These are phyloP conservation scores for Dipodomys spectabilis DNA, from an alignment of 2,113 vertebrate genomes.

Conservation along the genomic window DNA sequence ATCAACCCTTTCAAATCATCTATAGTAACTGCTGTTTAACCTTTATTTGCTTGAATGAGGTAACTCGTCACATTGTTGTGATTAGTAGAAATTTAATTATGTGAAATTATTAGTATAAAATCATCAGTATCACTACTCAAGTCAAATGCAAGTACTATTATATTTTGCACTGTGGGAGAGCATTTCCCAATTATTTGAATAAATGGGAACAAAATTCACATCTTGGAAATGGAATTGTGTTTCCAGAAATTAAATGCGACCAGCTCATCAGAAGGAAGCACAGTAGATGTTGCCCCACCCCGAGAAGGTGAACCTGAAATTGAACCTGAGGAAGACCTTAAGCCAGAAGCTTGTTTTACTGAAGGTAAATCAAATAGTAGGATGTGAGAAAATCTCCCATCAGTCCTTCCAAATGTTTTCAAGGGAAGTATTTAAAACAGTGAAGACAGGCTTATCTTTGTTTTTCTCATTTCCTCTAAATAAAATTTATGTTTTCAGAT, in stretches of 20 bases:
- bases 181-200: slow-evolving; percentile 54
- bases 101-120: slow-evolving; percentile 53
- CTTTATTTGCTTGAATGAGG: slow-evolving; percentile 26
- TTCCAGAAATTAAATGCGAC: slow-evolving; percentile 90
- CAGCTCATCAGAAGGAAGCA: slow-evolving; percentile 98
- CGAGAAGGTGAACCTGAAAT: slow-evolving; percentile 91
- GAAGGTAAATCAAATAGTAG: slow-evolving; percentile 87
- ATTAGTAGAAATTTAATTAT: slow-evolving; percentile 3
- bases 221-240: slow-evolving; percentile 84
- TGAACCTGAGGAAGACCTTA: slow-evolving; percentile 92
- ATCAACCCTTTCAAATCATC: slow-evolving; percentile 51
- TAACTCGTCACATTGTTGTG: slow-evolving; percentile 65
- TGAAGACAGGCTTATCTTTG: background rate
- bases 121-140: slow-evolving; percentile 39
- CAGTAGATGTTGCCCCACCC: slow-evolving; percentile 90
- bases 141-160: slow-evolving; percentile 49
- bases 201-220: slow-evolving; percentile 67
- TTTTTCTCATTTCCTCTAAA: slow-evolving; percentile 42
- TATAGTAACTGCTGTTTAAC: background rate
- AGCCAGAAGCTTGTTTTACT: slow-evolving; percentile 95
- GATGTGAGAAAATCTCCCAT: background rate
- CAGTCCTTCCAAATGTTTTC: background rate
- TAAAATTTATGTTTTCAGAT: slow-evolving; percentile 14
- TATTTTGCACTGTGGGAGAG: slow-evolving; percentile 19
- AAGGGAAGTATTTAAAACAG: background rate